Conservation (phyloP, 2,797 vertebrate species). For the Smutsia temminckii region DNA sequence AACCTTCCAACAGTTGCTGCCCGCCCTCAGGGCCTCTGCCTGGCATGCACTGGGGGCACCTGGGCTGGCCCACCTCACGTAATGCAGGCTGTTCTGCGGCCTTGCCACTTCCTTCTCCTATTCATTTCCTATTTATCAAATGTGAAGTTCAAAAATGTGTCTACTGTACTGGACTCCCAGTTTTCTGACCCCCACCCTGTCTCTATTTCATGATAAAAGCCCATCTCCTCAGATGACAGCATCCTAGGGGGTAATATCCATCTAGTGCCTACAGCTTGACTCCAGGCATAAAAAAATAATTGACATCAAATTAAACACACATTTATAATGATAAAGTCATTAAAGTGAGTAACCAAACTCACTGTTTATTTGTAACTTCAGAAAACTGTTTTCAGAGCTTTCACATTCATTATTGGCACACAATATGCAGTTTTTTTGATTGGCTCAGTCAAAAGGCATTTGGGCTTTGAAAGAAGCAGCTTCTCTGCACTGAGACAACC, state of each 20-base stretch:
- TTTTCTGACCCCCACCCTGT: neutral
- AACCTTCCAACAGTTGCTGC: neutral
- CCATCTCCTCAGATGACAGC: neutral
- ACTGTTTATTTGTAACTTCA: neutral
- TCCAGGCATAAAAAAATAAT: neutral
- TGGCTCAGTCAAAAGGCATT: neutral
- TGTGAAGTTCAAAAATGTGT: neutral
- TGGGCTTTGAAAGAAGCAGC: neutral
- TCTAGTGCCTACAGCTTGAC: neutral
- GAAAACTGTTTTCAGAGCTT: neutral
- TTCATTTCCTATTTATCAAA: no score
- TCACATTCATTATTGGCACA: neutral
- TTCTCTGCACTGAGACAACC: neutral
- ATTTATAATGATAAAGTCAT: neutral
- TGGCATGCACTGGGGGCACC: neutral
- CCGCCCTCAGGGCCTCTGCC: neutral
- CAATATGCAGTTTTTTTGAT: neutral
- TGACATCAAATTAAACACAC: neutral
- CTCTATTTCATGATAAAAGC: neutral
- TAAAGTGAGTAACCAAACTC: neutral
- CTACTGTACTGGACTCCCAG: neutral
- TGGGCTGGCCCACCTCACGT: neutral
- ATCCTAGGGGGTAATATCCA: neutral
- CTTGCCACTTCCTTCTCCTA: neutral
- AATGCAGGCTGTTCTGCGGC: no score